Conservation (phyloP, 2,888 invertebrate genomes). For the Habrosyne pyritoides region DNA sequence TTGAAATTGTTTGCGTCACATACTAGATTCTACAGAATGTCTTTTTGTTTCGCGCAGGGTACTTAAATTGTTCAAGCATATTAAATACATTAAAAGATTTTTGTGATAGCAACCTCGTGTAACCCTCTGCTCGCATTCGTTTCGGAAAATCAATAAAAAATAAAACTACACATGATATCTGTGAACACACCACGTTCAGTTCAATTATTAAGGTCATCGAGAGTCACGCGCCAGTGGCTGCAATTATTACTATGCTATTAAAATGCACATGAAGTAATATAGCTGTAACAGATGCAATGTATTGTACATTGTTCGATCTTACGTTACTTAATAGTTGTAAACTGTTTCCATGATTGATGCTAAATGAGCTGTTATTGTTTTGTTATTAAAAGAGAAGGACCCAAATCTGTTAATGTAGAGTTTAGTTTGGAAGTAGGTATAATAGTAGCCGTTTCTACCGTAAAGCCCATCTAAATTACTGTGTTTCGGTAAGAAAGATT, state of each 20-base stretch:
- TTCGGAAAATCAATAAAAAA: slow-evolving; percentile 7
- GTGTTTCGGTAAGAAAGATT: no score
- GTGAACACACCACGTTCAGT: slow-evolving; percentile 39
- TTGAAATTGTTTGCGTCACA: no score
- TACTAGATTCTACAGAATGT: no score
- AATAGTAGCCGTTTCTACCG: no score
- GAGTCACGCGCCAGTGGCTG: slow-evolving; percentile 55
- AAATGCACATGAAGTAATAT: slow-evolving; percentile 47
- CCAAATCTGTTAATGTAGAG: no score
- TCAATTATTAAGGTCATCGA: slow-evolving; percentile 55
- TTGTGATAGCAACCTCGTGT: no score
- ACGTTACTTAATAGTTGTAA: not conserved
- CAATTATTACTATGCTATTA: slow-evolving; percentile 50
- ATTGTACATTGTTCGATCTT: slow-evolving; percentile 4
- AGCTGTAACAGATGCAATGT: slow-evolving; percentile 26
- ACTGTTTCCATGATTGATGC: not conserved
- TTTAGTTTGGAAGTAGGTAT: no score
- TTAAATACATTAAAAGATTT: no score
- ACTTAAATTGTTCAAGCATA: no score
- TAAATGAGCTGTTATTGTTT: not conserved
- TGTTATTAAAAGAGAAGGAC: no score
- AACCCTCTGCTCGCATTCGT: not conserved
- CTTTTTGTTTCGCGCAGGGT: no score
- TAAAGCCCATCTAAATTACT: no score
- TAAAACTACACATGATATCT: slow-evolving; percentile 30